Percentiles rank a stretch among this genome's conserved stretches.
phyloP scores from a whole-genome alignment of 2,888 invertebrate genomes.

The Tanypteryx hageni region DNA sequence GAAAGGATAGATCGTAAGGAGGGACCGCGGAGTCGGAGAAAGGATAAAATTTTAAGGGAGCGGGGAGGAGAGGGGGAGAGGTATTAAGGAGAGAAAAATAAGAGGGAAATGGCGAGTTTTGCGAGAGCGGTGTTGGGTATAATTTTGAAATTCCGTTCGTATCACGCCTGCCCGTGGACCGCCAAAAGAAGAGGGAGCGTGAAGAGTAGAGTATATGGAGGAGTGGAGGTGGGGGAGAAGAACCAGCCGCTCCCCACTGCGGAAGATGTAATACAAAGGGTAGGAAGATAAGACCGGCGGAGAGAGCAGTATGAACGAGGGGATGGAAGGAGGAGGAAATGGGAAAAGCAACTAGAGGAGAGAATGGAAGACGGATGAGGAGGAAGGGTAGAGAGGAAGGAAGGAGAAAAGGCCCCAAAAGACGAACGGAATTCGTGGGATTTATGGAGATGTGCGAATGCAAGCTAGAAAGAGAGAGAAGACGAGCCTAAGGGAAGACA shows the following conservation, averaged over 20 bases:
- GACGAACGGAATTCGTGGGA: background rate
- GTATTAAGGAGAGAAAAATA: background rate
- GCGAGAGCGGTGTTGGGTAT: background rate
- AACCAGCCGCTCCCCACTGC: background rate
- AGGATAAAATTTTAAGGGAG: too few relatives aligned
- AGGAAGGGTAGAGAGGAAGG: background rate
- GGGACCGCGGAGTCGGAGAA: too few relatives aligned
- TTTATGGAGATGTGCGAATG: conserved; percentile 4
- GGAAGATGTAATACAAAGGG: too few relatives aligned
- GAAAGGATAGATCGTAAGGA: too few relatives aligned
- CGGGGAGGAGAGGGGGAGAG: too few relatives aligned
- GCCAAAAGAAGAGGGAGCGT: background rate
- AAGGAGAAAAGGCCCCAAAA: background rate
- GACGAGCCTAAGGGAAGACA: background rate
- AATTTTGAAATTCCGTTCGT: background rate
- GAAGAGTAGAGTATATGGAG: background rate
- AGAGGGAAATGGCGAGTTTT: background rate
- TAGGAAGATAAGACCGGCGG: too few relatives aligned
- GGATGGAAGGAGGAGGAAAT: too few relatives aligned
- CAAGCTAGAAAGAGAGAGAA: background rate
- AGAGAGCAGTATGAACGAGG: too few relatives aligned
- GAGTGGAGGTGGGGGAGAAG: background rate
- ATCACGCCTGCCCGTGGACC: background rate
- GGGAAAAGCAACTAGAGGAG: background rate
- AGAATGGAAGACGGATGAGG: background rate